Conservation (phyloP, 1,140 invertebrate genomes). For the Paracyclopina nana region DNA sequence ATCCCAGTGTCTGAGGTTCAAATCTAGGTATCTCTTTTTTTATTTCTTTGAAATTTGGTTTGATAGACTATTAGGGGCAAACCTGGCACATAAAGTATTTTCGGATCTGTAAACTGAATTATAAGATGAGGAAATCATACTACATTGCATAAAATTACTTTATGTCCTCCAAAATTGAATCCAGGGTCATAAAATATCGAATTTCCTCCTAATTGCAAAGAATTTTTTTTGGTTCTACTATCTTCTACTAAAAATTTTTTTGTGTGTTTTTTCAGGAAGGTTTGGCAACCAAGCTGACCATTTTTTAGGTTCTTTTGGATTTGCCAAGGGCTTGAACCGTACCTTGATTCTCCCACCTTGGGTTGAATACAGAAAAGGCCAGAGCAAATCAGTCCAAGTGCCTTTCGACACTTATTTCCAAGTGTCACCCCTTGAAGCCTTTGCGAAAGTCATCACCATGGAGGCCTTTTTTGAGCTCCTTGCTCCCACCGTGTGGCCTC, state of each 20-base stretch:
- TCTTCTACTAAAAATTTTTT: background rate
- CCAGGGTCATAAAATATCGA: too few relatives aligned
- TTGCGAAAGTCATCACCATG: constrained; percentile 76
- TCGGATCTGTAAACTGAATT: too few relatives aligned
- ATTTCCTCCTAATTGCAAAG: too few relatives aligned
- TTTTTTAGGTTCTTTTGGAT: constrained; percentile 35
- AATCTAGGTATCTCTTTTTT: too few relatives aligned
- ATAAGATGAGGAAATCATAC: too few relatives aligned
- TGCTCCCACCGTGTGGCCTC: constrained; percentile 62
- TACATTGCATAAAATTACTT: too few relatives aligned
- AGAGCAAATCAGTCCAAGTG: constrained; percentile 42
- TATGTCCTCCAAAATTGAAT: too few relatives aligned
- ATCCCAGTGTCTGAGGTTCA: too few relatives aligned
- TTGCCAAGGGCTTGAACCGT: constrained; percentile 69
- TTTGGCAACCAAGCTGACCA: constrained; percentile 7
- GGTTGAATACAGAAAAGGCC: constrained; percentile 51
- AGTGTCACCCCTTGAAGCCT: constrained; percentile 48
- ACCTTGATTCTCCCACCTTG: constrained; percentile 79
- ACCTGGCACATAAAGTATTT: too few relatives aligned
- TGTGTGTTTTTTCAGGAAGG: background rate
- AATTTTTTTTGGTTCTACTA: too few relatives aligned
- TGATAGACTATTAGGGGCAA: too few relatives aligned
- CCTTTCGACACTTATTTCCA: constrained; percentile 83
- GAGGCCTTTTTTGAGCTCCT: constrained; percentile 66
- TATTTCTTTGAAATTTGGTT: too few relatives aligned